Percentiles rank a stretch among this genome's conserved stretches.
Evolutionary conservation across 2,888 invertebrate genomes (phyloP).

Genomic region (Mythimna lalbum): DNA sequence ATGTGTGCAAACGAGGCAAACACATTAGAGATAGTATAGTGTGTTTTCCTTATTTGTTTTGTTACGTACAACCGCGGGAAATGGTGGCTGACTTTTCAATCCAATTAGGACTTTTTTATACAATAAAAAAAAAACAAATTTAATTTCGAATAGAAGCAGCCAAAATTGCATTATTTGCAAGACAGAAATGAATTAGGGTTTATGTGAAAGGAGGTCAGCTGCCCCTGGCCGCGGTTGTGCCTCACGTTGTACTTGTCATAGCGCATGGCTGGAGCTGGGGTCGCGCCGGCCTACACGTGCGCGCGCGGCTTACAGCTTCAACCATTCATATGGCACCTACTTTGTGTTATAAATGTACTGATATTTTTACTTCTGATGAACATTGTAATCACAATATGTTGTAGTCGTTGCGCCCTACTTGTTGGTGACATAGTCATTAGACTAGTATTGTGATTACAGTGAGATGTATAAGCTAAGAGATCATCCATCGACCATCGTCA

Average conservation of each 20-base stretch:
- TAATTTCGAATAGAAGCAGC: neutral
- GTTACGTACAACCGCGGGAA: neutral
- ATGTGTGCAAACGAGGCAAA: conserved; percentile 1
- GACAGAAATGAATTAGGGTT: neutral
- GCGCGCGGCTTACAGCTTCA: conserved; percentile 1
- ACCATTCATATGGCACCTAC: conserved; percentile 24
- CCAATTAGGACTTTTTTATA: no score
- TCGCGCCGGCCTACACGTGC: neutral
- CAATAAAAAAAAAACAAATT: neutral
- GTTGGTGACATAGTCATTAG: neutral
- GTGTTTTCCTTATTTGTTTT: conserved; percentile 2
- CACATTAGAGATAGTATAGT: neutral
- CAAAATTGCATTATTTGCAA: neutral
- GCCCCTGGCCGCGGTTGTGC: neutral
- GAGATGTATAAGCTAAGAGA: conserved; percentile 31
- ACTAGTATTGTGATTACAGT: conserved; percentile 38
- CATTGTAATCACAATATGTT: conserved; percentile 42
- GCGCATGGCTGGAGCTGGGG: conserved; percentile 4
- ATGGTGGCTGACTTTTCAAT: neutral
- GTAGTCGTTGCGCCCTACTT: neutral
- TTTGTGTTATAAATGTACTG: neutral
- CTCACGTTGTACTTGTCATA: conserved; percentile 10
- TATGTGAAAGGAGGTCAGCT: neutral
- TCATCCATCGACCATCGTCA: conserved; percentile 78
- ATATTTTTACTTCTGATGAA: conserved; percentile 17